These are phyloP conservation scores for Metaphire vulgaris DNA, from an alignment of 1,140 invertebrate species.

Conservation along the genomic window DNA sequence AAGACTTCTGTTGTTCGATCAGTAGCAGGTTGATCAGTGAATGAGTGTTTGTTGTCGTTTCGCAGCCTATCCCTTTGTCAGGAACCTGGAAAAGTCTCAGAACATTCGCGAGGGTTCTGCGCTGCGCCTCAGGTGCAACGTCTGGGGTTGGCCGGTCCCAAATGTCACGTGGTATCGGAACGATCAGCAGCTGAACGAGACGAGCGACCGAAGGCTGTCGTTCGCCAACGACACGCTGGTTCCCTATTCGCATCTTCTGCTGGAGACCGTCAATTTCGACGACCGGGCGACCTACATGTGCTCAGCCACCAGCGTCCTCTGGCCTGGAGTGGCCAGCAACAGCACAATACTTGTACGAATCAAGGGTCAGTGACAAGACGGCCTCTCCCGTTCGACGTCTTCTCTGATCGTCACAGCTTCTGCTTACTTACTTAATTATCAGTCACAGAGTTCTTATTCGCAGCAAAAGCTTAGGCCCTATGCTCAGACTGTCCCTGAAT, in stretches of 20 bases:
- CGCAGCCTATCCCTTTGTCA: background rate
- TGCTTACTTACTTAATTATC: no score
- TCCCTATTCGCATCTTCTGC: constrained; percentile 46
- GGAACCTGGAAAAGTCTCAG: constrained; percentile 29
- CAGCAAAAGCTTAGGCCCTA: no score
- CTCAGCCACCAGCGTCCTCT: constrained; percentile 47
- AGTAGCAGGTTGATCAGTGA: no score
- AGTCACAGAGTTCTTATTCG: no score
- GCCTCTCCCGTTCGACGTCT: no score
- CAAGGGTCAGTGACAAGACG: constrained; percentile 69
- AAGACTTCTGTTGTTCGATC: no score
- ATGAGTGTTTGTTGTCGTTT: background rate
- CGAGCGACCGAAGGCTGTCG: constrained; percentile 1
- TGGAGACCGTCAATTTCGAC: constrained; percentile 57
- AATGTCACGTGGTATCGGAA: constrained; percentile 39
- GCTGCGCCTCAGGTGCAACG: constrained; percentile 40
- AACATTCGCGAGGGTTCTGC: constrained; percentile 47
- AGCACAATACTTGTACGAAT: constrained; percentile 62
- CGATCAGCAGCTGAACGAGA: background rate
- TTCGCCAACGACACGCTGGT: constrained; percentile 48
- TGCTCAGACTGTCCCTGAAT: no score
- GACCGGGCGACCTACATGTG: constrained; percentile 66
- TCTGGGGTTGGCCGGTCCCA: constrained; percentile 38
- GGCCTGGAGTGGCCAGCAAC: constrained; percentile 38
- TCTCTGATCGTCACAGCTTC: no score